Percentiles rank a stretch among this genome's conserved stretches.
These are phyloP conservation scores for Nomada fucata DNA, from an alignment of 2,888 invertebrate species.

Conservation along the genomic window DNA sequence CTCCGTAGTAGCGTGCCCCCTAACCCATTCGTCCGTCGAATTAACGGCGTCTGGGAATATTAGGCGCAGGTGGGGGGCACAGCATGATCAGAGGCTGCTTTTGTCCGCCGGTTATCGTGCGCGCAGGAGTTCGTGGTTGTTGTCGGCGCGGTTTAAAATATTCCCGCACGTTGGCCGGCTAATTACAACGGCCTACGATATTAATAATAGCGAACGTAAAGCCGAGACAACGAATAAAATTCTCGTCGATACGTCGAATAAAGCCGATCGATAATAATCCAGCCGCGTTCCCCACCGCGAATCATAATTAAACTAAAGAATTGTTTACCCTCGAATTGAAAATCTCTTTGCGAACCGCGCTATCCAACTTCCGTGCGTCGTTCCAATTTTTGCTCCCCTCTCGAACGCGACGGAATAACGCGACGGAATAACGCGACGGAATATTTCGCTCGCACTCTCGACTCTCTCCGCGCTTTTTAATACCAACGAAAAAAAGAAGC, in stretches of 20 bases:
- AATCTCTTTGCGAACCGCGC: too few species aligned
- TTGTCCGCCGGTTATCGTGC: not conserved
- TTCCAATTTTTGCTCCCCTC: too few species aligned
- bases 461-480: too few species aligned
- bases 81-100: not conserved
- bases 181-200: not conserved
- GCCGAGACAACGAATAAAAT: not conserved
- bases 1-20: not conserved
- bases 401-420: too few species aligned
- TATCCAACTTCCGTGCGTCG: too few species aligned
- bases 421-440: too few species aligned
- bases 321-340: too few species aligned
- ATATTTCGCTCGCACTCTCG: too few species aligned
- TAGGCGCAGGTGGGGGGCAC: not conserved
- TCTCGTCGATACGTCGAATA: too few species aligned
- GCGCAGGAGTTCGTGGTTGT: not conserved
- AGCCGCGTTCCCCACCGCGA: too few species aligned
- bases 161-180: not conserved
- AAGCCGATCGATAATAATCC: too few species aligned
- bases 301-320: too few species aligned
- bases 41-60: slow-evolving; percentile 14
- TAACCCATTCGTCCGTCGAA: slow-evolving; percentile 10
- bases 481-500: not conserved
- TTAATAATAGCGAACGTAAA: not conserved
- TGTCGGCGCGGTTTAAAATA: not conserved